These are phyloP conservation scores for Lacerta viridis DNA, from an alignment of 2,797 vertebrate genomes.

Conservation along the genomic window DNA sequence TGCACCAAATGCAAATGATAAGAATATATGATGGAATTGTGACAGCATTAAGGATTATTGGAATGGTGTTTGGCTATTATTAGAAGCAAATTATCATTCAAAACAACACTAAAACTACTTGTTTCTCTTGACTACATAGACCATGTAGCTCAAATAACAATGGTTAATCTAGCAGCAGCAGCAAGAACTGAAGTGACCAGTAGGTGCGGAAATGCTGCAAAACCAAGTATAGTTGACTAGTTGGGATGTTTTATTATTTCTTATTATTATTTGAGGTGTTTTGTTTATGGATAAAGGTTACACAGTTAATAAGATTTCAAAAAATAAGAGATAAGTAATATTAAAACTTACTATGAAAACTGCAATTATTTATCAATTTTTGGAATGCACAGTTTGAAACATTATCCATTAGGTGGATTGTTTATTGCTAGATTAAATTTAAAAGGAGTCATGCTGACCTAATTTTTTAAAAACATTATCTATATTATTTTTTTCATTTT, in stretches of 20 bases:
- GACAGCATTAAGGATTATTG: not conserved
- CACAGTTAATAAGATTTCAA: not conserved
- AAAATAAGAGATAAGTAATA: not conserved
- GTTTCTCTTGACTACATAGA: not conserved
- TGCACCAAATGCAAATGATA: not conserved
- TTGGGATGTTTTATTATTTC: too few relatives aligned
- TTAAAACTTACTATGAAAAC: not conserved
- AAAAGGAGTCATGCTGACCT: not conserved
- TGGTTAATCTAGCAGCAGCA: not conserved
- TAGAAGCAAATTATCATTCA: not conserved
- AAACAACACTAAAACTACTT: not conserved
- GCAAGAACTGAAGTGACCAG: not conserved
- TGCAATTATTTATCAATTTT: not conserved
- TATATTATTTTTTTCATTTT: not conserved
- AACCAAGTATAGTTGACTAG: not conserved
- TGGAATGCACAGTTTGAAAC: not conserved
- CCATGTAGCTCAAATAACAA: not conserved
- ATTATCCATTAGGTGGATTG: not conserved
- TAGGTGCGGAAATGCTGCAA: not conserved
- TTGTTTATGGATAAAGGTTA: not conserved
- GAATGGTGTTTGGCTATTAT: not conserved
- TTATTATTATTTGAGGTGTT: not conserved
- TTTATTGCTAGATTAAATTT: not conserved
- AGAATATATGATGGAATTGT: not conserved
- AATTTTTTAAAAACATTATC: not conserved